Evolutionary conservation across 2,797 vertebrate genomes (phyloP), one percentile per base, ranked within the genome.

Genomic region (Chiroxiphia lanceolata): DNA sequence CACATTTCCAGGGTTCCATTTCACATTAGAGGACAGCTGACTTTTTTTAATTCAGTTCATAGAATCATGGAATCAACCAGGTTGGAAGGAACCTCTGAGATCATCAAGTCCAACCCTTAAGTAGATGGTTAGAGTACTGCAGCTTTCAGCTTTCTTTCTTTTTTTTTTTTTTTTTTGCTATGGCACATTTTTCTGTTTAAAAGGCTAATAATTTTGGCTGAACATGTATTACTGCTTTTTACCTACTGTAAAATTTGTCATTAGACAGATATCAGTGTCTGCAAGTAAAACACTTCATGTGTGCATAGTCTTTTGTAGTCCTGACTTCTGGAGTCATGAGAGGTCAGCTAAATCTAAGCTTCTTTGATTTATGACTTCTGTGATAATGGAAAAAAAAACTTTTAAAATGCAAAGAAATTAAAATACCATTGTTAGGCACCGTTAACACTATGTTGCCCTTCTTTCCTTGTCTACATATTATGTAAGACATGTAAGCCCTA

Each of bases 401-500:
- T n/a, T 29, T 56, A 38, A 75, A 86, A 75, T 75, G 15, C 29
- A 64, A 85, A 20, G 19, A 81, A 69, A 86, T 76, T 10, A 71
- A 78, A 92, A 77, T 60, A 4, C 15, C 6, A 21, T 59, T 60
- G 7, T 75, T 75, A 95, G 54, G 12, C 36, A 67, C 64, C 40
- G 19, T 3, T 47, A 33, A 56, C 18, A 44, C 3, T 33, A 44
- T 3, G 2, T 44, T 60, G 10, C 45, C 11, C n/a, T 88, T 86
- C 63, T 88, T 86, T 67, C 29, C 18, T 57, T 54, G 9, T 36
- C 38, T 23, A 50, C 6, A 5, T 40, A 40, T 23, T 65, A 29
- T 21, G 6, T 51, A 67, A 21, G 10, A 50, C 0, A 0, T 45
- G 6, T 45, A 72, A 68, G n/a, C 27, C 44, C 22, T n/a, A 61